Percentiles rank a stretch among this genome's conserved stretches.
Evolutionary conservation across 1,140 invertebrate species (phyloP).

Genomic region (Bombus impatiens): DNA sequence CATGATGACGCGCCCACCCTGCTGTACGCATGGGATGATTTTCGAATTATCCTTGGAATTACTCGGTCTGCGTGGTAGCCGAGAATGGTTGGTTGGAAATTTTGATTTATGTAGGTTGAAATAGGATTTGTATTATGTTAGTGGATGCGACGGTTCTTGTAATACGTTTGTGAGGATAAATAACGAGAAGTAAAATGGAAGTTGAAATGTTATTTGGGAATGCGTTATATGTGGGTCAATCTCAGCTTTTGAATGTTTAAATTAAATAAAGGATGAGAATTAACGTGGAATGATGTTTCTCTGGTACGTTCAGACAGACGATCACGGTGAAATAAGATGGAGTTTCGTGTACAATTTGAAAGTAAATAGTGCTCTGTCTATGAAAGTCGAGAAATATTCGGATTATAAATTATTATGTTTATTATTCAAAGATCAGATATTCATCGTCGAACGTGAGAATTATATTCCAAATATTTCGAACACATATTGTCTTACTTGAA

Average conservation of each 20-base stretch:
- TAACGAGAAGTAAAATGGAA: background rate
- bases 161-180: background rate
- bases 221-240: background rate
- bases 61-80: background rate
- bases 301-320: background rate
- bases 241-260: background rate
- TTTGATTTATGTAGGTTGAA: background rate
- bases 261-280: background rate
- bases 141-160: background rate
- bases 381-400: background rate
- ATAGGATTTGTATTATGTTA: background rate
- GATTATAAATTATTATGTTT: background rate
- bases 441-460: background rate
- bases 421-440: background rate
- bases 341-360: background rate
- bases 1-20: constrained; percentile 9
- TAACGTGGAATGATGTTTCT: background rate
- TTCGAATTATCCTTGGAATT: background rate
- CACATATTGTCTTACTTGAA: background rate
- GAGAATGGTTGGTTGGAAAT: background rate
- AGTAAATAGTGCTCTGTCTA: background rate
- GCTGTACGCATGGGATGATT: background rate
- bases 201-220: background rate
- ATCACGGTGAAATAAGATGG: background rate
- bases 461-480: background rate